Percentiles rank a stretch among this genome's conserved stretches.
Evolutionary conservation across 2,888 invertebrate genomes (phyloP).

Genomic region (Galeruca laticollis): DNA sequence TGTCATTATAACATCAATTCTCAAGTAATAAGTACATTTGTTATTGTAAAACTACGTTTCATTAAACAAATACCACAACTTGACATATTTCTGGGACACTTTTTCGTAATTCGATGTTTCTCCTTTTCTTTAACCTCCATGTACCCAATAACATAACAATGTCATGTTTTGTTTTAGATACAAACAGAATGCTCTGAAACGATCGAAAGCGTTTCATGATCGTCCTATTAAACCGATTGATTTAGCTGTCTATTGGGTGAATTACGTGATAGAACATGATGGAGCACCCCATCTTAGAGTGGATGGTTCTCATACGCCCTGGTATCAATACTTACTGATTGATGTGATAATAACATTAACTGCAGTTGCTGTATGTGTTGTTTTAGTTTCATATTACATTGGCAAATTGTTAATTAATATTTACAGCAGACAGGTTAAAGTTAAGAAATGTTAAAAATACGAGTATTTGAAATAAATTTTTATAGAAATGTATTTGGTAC

Average conservation of each 20-base stretch:
- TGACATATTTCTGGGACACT: too few relatives aligned
- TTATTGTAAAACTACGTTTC: too few relatives aligned
- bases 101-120: too few relatives aligned
- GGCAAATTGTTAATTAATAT: not conserved
- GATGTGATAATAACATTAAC: conserved; percentile 66
- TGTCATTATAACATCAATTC: too few relatives aligned
- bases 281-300: conserved; percentile 70
- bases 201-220: conserved; percentile 69
- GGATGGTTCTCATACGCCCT: conserved; percentile 69
- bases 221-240: conserved; percentile 71
- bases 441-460: not conserved
- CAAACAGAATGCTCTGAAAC: conserved; percentile 48
- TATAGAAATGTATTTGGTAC: not conserved
- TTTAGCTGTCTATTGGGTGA: conserved; percentile 75
- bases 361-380: too few relatives aligned
- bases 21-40: too few relatives aligned
- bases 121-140: too few relatives aligned
- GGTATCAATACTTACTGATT: conserved; percentile 69
- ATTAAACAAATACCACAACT: too few relatives aligned
- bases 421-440: not conserved
- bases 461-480: not conserved
- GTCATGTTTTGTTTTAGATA: conserved; percentile 14
- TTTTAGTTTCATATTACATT: not conserved
- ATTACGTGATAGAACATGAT: conserved; percentile 72
- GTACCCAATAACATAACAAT: too few relatives aligned